A percentile compares a stretch with the other conserved stretches of the same genome.
Conservation (phyloP, 2,113 vertebrate species). For the Delphinus delphis region DNA sequence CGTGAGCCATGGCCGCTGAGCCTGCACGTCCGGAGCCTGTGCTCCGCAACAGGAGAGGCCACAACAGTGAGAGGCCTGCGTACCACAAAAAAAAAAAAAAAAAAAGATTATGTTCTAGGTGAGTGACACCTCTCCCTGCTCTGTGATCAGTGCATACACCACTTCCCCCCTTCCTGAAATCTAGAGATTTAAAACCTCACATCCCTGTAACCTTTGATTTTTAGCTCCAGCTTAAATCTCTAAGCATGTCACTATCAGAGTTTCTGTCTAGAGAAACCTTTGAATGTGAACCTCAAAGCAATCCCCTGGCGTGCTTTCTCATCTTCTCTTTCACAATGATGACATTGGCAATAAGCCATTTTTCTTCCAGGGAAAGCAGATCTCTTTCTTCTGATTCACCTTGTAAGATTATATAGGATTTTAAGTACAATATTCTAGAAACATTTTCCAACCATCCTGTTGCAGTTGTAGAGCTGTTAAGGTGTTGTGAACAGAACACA, state of each 20-base stretch:
- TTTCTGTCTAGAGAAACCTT: constrained; percentile 44
- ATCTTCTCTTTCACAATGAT: neutral
- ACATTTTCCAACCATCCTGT: neutral
- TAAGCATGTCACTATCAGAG: constrained; percentile 36
- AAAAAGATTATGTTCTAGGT: neutral
- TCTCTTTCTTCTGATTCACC: neutral
- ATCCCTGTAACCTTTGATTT: constrained; percentile 27
- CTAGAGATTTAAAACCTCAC: neutral
- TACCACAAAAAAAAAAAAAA: too few species aligned
- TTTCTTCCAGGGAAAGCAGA: constrained; percentile 20
- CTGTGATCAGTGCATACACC: neutral
- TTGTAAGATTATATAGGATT: neutral
- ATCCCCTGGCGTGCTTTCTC: neutral
- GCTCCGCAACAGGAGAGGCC: too few species aligned
- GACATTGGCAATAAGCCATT: neutral
- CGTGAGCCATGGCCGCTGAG: too few species aligned
- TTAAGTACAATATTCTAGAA: neutral
- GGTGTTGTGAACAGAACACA: neutral
- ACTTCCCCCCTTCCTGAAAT: neutral
- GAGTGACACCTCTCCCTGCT: neutral
- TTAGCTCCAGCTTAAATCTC: constrained; percentile 42
- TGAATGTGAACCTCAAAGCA: constrained; percentile 11
- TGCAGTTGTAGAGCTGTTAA: neutral
- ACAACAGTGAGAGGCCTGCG: too few species aligned
- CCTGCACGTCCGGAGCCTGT: too few species aligned